Conservation (phyloP, 2,113 vertebrate species). For the Ciconia stormi region DNA sequence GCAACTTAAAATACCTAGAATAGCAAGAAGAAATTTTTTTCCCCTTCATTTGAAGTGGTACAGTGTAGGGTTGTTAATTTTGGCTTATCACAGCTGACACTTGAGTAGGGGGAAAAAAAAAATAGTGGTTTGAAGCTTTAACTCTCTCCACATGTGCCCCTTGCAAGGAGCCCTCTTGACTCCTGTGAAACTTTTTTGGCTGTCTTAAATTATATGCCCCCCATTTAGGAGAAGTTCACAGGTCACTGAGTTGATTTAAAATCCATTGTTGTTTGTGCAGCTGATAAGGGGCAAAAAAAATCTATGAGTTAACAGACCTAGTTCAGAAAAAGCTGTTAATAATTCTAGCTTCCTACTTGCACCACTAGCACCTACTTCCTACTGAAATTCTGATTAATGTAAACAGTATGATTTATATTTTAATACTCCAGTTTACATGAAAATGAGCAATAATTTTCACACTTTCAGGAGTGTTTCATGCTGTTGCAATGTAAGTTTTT, state of each 20-base stretch:
- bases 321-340: background rate
- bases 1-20: constrained; percentile 64
- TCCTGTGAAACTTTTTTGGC: background rate
- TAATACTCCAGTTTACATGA: background rate
- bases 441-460: constrained; percentile 22
- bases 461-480: background rate
- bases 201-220: background rate
- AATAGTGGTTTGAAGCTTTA: constrained; percentile 18
- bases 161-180: background rate
- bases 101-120: background rate
- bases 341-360: constrained; percentile 10
- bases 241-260: constrained; percentile 50
- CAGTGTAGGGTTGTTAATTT: constrained; percentile 58
- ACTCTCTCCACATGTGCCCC: constrained; percentile 57
- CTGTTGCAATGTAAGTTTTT: background rate
- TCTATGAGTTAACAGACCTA: background rate
- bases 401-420: constrained; percentile 34
- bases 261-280: constrained; percentile 62
- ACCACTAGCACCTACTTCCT: background rate
- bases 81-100: constrained; percentile 67
- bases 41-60: constrained; percentile 55
- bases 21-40: constrained; percentile 24
- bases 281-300: constrained; percentile 52
- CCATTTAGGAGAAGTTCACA: background rate
- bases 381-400: background rate